Base-by-base conservation (phyloP, 1,140 invertebrate species). In the Drosophila pseudoananassae region DNA sequence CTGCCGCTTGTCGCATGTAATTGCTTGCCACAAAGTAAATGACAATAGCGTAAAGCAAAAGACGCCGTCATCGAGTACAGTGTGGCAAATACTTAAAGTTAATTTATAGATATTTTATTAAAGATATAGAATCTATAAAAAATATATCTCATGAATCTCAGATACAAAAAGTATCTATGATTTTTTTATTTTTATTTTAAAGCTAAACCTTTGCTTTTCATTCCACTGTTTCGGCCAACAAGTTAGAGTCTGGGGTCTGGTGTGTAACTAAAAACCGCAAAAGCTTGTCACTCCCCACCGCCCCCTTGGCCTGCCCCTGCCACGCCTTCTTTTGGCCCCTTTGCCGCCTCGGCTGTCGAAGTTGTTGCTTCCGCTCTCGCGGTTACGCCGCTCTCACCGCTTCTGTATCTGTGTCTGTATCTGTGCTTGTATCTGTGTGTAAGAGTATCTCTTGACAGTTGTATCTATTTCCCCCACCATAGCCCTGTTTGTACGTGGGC, bases 251-350 rank as follows among this genome's bases (percentile, higher is more conserved):
- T 84, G 76, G 36, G 59, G 59, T 70, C 52, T 36, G n/a, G n/a
- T n/a, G 61, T 85, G 82, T 88, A 85, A 85, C 82, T 88, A 75
- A 87, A 87, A 85, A 88, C 82, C 82, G 78, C 82, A 85, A 87
- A 76, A 87, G 81, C 80, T 84, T 84, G 72, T 59, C 80, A 84
- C 53, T 56, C 61, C 68, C 57, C 45, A 36, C 25, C 6, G 25
- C 61, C 68, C 57, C 40, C 40, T 36, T 38, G 23, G 61, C 47
- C 46, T 20, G 15, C 15, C 43, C 17, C 15, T 9, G 43, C 43
- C 43, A 46, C 17, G 43, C 52, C 25, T 31, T 27, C 15, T 17
- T 45, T 47, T 46, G 45, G 15, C 38, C 46, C 47, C 59, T 15
- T 9, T 29, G 20, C 38, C 17, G 47, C 54, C 38, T 46, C 53